Evolutionary conservation across 2,113 vertebrate species (phyloP).

Genomic region (Hydrolagus affinis): DNA sequence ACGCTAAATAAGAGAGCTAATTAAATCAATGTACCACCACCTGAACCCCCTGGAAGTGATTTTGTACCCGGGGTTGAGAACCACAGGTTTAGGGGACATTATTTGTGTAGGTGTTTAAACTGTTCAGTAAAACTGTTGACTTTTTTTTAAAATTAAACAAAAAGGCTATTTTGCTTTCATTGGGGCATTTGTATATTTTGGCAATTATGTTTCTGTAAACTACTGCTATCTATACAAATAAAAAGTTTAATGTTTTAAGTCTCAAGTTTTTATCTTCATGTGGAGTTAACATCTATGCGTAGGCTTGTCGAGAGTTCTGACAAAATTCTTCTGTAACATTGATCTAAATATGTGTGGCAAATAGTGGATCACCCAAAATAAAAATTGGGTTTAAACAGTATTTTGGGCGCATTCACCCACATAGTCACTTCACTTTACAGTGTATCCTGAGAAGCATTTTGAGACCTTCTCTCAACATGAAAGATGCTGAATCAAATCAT

Average conservation of each 20-base stretch:
- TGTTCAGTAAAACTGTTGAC: conserved; percentile 58
- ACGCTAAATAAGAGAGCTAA: no score
- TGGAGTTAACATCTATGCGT: no score
- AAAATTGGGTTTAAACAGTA: neutral
- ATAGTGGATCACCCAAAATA: neutral
- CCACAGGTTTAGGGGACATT: no score
- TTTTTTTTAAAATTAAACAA: conserved; percentile 80
- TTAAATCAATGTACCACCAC: no score
- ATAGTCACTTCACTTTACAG: no score
- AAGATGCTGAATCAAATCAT: neutral
- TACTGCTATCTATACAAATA: conserved; percentile 85
- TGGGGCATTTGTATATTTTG: conserved; percentile 82
- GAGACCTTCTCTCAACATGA: no score
- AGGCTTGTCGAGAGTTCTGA: neutral
- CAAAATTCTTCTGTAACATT: neutral
- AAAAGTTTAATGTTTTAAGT: conserved; percentile 60
- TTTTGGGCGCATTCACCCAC: no score
- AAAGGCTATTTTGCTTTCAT: conserved; percentile 88
- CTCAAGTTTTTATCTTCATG: neutral
- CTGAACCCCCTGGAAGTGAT: no score
- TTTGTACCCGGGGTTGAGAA: no score
- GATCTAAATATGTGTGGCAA: neutral
- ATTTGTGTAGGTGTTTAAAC: conserved; percentile 79
- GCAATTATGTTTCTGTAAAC: conserved; percentile 92
- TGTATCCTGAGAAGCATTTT: no score